Base-by-base conservation (phyloP, 2,113 vertebrate species). In the Pitta sordida region DNA sequence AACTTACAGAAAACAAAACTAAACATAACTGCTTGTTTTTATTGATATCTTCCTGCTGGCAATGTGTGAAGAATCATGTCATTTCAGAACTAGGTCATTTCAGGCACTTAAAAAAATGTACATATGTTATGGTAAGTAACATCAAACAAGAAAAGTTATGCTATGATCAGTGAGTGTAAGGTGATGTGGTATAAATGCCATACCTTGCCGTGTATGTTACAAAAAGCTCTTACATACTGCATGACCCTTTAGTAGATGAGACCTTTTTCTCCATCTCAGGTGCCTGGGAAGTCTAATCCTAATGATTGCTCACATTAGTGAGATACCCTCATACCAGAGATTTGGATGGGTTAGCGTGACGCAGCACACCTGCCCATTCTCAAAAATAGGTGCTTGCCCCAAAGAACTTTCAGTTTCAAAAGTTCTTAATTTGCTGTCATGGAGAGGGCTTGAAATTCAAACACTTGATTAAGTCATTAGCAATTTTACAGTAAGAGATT, bases 401-500 rank as follows among this genome's bases (percentile, higher is more conserved):
- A 73, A 64, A 79, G 62, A 92, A 53, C 36, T 76, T 89, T 53
- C 76, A 60, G 23, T 46, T 84, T 82, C 51, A 41, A 71, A 75
- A 89, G 63, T 58, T 83, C 81, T 92, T 87, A 91, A 93, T 93
- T 92, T 92, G 70, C 78, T 93, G 44, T 58, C 74, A 27, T 70
- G 73, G 41, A 92, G 44, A 93, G 49, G 73, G 52, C 83, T 94
- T 86, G 76, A 91, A 88, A 94, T 91, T 89, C 74, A 92, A 92
- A 91, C 58, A 76, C 49, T 92, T 94, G 62, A 96, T 96, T 90
- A 95, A 94, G 67, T 93, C 74, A 79, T 95, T 93, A 85, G 87
- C 85, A 95, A 76, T 93, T 93, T 83, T 53, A 78, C 58, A 58
- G 32, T 53, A 83, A 90, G 93, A 95, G 53, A 51, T 86, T 86